Conservation (phyloP, 2,888 invertebrate species). For the Torymus aiolomorphi region DNA sequence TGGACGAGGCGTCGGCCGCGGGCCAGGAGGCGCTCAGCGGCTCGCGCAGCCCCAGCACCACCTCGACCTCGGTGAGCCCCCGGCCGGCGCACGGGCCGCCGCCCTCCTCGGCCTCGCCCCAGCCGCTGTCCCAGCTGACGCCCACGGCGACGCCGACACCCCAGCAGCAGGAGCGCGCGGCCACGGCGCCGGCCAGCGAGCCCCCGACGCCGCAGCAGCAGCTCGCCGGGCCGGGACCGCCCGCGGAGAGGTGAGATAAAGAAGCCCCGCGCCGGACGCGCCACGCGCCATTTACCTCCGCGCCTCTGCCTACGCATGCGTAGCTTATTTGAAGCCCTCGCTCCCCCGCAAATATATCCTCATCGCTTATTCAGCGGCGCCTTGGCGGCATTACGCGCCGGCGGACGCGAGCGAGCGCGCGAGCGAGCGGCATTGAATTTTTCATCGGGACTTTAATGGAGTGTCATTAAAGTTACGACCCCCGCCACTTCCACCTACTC, state of each 20-base stretch:
- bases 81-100: conserved; percentile 74
- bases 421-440: conserved; percentile 62
- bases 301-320: conserved; percentile 58
- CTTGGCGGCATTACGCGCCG: conserved; percentile 43
- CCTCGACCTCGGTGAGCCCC: conserved; percentile 74
- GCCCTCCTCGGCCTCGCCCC: conserved; percentile 78
- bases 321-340: conserved; percentile 73
- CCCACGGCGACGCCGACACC: conserved; percentile 70
- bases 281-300: conserved; percentile 73
- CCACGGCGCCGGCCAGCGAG: conserved; percentile 74
- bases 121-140: conserved; percentile 63
- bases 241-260: conserved; percentile 71
- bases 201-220: conserved; percentile 62
- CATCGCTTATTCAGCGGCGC: conserved; percentile 73
- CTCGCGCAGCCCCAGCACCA: conserved; percentile 73
- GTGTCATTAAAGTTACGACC: conserved; percentile 61
- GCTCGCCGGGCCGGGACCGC: conserved; percentile 67
- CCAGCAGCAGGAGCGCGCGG: conserved; percentile 63
- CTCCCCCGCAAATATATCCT: conserved; percentile 74
- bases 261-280: too few species aligned
- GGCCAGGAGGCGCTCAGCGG: conserved; percentile 63
- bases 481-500: conserved; percentile 61
- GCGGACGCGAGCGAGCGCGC: conserved; percentile 32
- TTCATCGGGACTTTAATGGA: conserved; percentile 66
- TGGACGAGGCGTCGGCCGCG: conserved; percentile 40